Evolutionary conservation across 2,113 vertebrate genomes (phyloP), one percentile per base, ranked within the genome.

Genomic region (Platanista minor): DNA sequence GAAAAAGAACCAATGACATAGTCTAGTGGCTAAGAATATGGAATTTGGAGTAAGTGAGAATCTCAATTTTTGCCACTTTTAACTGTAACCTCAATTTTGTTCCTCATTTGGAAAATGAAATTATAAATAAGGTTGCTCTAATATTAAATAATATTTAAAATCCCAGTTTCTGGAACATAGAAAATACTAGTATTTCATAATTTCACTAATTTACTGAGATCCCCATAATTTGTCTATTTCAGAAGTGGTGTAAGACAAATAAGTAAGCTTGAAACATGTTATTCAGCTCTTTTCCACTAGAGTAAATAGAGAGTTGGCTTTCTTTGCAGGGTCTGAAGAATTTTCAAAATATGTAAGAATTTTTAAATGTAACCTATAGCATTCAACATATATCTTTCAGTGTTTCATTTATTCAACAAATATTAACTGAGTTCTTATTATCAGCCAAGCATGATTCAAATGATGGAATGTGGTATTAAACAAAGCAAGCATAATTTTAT

Each of bases 141-240:
- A 94, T 52, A 77, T 90, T 87, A 67, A 94, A 85, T 41, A 52
- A 57, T 25, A 92, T 41, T 90, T 64, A 77, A 92, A 82, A 87
- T 92, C 80, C 14, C 8, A 82, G 62, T 89, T 62, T 36, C 43
- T 82, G 59, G 39, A 87, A 66, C 15, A 87, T 20, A 80, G 62
- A 92, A 91, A 82, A 75, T 41, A 72, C 13, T 74, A 49, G 6
- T 86, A 15, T 85, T 95, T 78, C 46, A 80, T 88, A 80, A 61
- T 57, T 92, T 78, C 29, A 41, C 2, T 52, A 72, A 82, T 2
- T 89, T 52, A 86, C 61, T 61, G 64, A 86, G 20, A 78, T 66
- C 33, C 43, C 25, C 23, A 89, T 66, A 31, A 69, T 64, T 82
- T 46, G 15, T 13, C 57, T 90, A 41, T 71, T 86, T 85, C 21